Evolutionary conservation across 2,113 vertebrate genomes (phyloP).

Genomic region (Galeopterus variegatus): DNA sequence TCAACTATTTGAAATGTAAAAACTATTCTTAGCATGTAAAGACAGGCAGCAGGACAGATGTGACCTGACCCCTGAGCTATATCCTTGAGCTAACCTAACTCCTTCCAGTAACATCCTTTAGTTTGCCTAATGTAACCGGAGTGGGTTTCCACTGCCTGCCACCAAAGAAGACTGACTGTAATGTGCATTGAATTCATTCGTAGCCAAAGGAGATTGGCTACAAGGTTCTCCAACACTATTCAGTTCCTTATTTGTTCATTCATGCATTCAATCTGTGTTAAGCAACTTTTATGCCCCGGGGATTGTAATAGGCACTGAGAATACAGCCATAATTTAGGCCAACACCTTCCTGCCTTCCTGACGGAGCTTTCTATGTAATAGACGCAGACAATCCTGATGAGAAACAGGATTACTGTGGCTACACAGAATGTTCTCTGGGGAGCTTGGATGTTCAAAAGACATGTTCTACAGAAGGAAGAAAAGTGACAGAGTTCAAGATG

Average conservation of each 20-base stretch:
- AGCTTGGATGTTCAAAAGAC: neutral
- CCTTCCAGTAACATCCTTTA: neutral
- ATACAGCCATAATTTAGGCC: neutral
- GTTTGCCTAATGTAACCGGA: neutral
- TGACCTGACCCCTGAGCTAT: neutral
- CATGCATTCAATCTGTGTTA: neutral
- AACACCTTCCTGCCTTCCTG: neutral
- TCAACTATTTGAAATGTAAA: neutral
- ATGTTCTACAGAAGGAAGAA: neutral
- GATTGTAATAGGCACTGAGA: neutral
- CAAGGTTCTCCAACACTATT: neutral
- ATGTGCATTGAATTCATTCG: neutral
- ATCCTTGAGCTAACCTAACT: neutral
- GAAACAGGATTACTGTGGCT: neutral
- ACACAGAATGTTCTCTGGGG: neutral
- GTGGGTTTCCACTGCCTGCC: neutral
- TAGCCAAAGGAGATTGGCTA: neutral
- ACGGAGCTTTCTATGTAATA: neutral
- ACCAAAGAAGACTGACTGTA: neutral
- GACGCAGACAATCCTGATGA: neutral
- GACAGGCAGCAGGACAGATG: neutral
- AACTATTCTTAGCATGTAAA: neutral
- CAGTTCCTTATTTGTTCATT: slow-evolving; percentile 39
- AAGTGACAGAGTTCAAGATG: neutral
- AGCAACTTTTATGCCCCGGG: neutral